These are phyloP conservation scores for Entomyzon cyanotis DNA, from an alignment of 2,113 vertebrate genomes.

Conservation along the genomic window DNA sequence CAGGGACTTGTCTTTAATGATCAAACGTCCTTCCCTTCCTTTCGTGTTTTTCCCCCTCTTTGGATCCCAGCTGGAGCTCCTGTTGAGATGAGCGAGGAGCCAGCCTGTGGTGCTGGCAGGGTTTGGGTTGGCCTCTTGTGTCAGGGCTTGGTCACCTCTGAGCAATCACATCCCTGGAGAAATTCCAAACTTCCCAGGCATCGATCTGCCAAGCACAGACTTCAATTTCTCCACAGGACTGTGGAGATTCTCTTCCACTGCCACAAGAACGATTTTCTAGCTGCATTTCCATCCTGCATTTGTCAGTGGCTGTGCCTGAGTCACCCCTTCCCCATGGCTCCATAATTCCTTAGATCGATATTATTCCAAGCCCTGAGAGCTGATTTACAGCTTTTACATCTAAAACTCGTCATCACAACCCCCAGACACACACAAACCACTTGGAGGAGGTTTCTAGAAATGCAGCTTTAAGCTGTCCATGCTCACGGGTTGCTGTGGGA, in stretches of 20 bases:
- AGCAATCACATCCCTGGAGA: not conserved
- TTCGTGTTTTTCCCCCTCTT: not conserved
- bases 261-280: not conserved
- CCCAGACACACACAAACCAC: not conserved
- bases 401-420: not conserved
- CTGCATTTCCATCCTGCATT: not conserved
- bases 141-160: not conserved
- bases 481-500: rapidly evolving
- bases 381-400: not conserved
- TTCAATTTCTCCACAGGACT: not conserved
- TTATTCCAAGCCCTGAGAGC: not conserved
- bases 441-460: not conserved
- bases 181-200: not conserved
- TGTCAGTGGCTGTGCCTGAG: not conserved
- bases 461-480: not conserved
- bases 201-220: not conserved
- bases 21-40: not conserved
- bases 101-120: not conserved
- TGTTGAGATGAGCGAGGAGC: not conserved
- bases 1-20: not conserved
- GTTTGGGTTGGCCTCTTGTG: not conserved
- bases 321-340: not conserved
- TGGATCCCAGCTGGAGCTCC: not conserved
- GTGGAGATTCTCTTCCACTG: not conserved
- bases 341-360: not conserved